Base-by-base conservation (phyloP, 2,888 invertebrate genomes). In the Diarsia mendica region DNA sequence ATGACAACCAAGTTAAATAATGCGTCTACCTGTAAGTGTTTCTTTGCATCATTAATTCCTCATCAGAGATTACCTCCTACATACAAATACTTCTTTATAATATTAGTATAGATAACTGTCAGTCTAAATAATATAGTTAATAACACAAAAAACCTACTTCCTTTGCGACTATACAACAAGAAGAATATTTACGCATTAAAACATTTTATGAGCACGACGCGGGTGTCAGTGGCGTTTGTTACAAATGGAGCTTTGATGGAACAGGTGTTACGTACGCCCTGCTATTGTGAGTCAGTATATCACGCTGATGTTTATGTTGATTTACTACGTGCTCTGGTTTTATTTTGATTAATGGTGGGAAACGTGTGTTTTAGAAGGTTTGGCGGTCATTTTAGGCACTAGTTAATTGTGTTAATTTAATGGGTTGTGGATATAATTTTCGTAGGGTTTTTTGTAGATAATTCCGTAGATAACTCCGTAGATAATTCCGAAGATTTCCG, bases 211-310 rank as follows among this genome's bases (percentile, higher is more conserved):
- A 79, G 63, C 51, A 20, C 67, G 39, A 46, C 33, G 44, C 75
- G 67, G 63, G 79, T 67, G 67, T 67, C 63, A 67, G 49, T 80
- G 67, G 44, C 67, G 67, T 9, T 2, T 48, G 77, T 79, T 39
- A 79, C 81, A 84, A 85, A 84, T 85, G 78, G 73, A 58, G 60
- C 60, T 76, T 73, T 82, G 73, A 82, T 82, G 55, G 72, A 77
- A 68, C 82, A 75, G 73, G 74, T 70, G 77, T 53, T 61, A n/a
- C 78, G 23, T 44, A 44, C 76, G 68, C 81, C 63, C 23, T 18
- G 69, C 66, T 64, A 82, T 82, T 82, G 82, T 80, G 77, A 82
- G 67, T 70, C 80, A 46, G 80, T 77, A 77, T 67, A 77, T 82
- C 77, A 77, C 15, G 20, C 28, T 58, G 77, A 80, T 70, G 63